Evolutionary conservation across 2,113 vertebrate genomes (phyloP).

Genomic region (Podocnemis expansa): DNA sequence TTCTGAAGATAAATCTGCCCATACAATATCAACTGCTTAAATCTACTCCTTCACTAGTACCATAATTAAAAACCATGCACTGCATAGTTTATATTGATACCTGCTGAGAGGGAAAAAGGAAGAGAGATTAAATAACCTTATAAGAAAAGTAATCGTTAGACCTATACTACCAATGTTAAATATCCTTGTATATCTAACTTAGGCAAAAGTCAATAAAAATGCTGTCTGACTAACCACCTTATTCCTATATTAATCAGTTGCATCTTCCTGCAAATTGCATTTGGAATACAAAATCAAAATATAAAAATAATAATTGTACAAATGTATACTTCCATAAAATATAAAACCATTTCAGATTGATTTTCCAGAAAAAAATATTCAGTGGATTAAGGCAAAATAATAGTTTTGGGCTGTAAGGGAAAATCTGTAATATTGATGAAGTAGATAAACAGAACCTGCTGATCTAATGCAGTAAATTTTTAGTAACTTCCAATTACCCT

Average conservation of each 20-base stretch:
- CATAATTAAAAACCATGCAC: conserved; percentile 1
- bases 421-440: conserved; percentile 44
- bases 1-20: neutral
- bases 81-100: neutral
- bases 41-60: neutral
- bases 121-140: conserved; percentile 17
- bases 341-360: neutral
- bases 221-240: conserved; percentile 54
- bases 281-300: conserved; percentile 41
- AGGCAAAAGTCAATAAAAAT: conserved; percentile 63
- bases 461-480: conserved; percentile 40
- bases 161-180: conserved; percentile 33
- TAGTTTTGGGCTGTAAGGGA: conserved; percentile 41
- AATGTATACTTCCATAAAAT: conserved; percentile 42
- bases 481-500: conserved; percentile 49
- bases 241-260: conserved; percentile 58
- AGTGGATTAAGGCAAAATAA: conserved; percentile 37
- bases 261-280: conserved; percentile 30
- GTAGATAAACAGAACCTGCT: conserved; percentile 57
- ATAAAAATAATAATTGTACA: conserved; percentile 48
- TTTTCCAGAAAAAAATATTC: conserved; percentile 12
- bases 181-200: conserved; percentile 60
- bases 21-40: neutral
- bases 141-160: conserved; percentile 56
- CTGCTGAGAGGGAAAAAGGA: neutral